These are phyloP conservation scores for Xestobium rufovillosum DNA, from an alignment of 2,888 invertebrate genomes.

Conservation along the genomic window DNA sequence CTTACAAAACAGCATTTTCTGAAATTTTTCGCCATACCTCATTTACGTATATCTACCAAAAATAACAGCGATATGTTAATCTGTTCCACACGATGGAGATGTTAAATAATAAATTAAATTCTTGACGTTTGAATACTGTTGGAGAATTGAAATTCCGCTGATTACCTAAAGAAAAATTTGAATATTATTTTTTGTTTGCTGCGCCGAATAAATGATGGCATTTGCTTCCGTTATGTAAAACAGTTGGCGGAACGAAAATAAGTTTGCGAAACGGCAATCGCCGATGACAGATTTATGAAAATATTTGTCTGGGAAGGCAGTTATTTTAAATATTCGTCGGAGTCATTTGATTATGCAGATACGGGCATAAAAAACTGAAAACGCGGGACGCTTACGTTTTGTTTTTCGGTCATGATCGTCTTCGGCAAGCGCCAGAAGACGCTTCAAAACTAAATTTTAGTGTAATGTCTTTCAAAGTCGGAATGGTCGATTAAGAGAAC, in stretches of 20 bases:
- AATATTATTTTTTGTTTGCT: no score
- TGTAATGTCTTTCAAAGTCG: constrained; percentile 2
- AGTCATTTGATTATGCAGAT: constrained; percentile 46
- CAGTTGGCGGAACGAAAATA: no score
- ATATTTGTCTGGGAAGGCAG: constrained; percentile 44
- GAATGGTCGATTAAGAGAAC: no score
- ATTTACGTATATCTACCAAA: no score
- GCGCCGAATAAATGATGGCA: constrained; percentile 2
- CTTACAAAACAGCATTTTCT: no score
- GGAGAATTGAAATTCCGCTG: no score
- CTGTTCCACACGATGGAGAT: no score
- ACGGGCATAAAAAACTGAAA: constrained; percentile 34
- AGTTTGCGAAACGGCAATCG: constrained; percentile 34
- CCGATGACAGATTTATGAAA: constrained; percentile 47
- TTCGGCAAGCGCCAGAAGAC: constrained; percentile 11
- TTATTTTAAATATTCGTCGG: constrained; percentile 45
- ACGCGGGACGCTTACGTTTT: constrained; percentile 25
- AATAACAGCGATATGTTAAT: no score
- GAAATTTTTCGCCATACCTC: no score
- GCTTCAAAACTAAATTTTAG: neutral
- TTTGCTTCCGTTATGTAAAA: constrained; percentile 1
- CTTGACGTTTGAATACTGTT: no score
- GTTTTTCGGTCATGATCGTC: constrained; percentile 21
- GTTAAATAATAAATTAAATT: no score
- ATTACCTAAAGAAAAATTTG: no score